These are phyloP conservation scores for Turnix velox DNA, from an alignment of 2,113 vertebrate species.

Conservation along the genomic window DNA sequence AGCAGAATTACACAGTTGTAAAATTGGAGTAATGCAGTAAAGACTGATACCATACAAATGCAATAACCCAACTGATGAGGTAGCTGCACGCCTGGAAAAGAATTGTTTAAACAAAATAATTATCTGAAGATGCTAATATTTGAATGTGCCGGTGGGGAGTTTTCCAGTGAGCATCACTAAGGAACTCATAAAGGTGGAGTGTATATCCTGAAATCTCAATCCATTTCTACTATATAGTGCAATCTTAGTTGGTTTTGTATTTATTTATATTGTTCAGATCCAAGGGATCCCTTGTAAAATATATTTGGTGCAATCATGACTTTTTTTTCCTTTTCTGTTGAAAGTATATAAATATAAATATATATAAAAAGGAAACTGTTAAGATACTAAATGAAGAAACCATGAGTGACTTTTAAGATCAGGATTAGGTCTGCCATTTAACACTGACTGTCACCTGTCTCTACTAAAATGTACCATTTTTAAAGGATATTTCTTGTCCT, in stretches of 20 bases:
- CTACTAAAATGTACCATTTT: slow-evolving; percentile 66
- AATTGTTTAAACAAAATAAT: slow-evolving; percentile 24
- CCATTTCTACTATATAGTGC: slow-evolving; percentile 76
- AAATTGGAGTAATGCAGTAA: slow-evolving; percentile 37
- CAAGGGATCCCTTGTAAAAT: slow-evolving; percentile 81
- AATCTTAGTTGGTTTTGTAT: slow-evolving; percentile 80
- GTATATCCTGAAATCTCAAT: slow-evolving; percentile 55
- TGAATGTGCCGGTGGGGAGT: slow-evolving; percentile 16
- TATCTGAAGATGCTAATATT: slow-evolving; percentile 39
- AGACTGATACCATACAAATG: slow-evolving; percentile 19
- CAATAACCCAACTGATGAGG: slow-evolving; percentile 45
- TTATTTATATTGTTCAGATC: slow-evolving; percentile 83
- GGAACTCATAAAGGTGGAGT: slow-evolving; percentile 54
- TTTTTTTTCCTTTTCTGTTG: slow-evolving; percentile 68
- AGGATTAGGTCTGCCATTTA: slow-evolving; percentile 59
- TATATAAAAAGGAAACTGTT: slow-evolving; percentile 67
- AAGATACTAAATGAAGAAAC: slow-evolving; percentile 54
- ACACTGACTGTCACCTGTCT: slow-evolving; percentile 61
- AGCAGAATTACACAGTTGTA: slow-evolving; percentile 40
- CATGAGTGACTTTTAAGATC: slow-evolving; percentile 47
- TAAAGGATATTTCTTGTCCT: slow-evolving; percentile 74
- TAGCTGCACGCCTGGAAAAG: slow-evolving; percentile 4
- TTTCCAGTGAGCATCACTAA: slow-evolving; percentile 40
- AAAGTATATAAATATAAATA: slow-evolving; percentile 71
- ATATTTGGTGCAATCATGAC: slow-evolving; percentile 75